These are phyloP conservation scores for Pterocles burchelli DNA, from an alignment of 2,113 vertebrate genomes.

Conservation along the genomic window DNA sequence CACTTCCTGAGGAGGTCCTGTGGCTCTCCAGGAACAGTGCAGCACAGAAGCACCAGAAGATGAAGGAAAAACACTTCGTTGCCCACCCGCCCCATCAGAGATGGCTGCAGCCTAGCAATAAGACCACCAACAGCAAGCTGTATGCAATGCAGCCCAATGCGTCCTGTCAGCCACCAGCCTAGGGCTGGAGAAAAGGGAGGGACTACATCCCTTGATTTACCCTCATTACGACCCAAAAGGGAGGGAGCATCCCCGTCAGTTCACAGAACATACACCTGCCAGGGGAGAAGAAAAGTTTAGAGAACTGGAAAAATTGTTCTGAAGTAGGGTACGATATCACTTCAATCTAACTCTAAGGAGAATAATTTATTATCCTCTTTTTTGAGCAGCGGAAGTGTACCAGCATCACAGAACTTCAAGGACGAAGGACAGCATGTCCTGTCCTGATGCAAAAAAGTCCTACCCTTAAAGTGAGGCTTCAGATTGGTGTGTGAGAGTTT, in stretches of 20 bases:
- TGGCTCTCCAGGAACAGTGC: fast-evolving
- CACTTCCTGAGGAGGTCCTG: background rate
- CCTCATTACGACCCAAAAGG: background rate
- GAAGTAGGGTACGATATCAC: background rate
- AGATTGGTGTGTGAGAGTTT: slow-evolving; percentile 14
- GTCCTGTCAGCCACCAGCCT: background rate
- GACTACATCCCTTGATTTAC: background rate
- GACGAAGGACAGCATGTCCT: slow-evolving; percentile 40
- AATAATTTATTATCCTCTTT: background rate
- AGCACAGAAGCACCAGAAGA: background rate
- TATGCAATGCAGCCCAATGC: fast-evolving
- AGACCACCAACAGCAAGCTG: background rate
- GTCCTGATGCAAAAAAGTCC: slow-evolving; percentile 38
- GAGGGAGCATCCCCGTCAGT: background rate
- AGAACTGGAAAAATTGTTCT: background rate
- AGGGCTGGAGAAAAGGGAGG: background rate
- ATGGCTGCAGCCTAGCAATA: background rate
- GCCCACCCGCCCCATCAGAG: background rate
- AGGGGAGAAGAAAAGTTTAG: background rate
- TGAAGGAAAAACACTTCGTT: background rate
- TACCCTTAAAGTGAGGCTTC: slow-evolving; percentile 24
- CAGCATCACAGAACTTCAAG: background rate
- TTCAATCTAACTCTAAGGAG: background rate
- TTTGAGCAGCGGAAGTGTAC: background rate
- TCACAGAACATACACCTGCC: background rate